These are phyloP conservation scores for Enteromius anoplus DNA, from an alignment of 2,797 vertebrate genomes.

Conservation along the genomic window DNA sequence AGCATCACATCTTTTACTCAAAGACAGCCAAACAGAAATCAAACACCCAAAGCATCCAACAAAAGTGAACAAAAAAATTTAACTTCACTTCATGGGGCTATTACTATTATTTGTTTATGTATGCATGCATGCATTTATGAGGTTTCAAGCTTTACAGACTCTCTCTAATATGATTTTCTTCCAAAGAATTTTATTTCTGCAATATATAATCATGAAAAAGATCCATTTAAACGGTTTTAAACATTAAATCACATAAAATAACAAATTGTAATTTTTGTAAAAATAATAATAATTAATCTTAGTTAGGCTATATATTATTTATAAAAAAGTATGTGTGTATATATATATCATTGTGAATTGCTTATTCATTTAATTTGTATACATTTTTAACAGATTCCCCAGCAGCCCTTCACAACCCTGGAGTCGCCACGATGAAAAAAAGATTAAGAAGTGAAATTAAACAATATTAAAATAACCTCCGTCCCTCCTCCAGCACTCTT, in stretches of 20 bases:
- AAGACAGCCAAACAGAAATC: neutral
- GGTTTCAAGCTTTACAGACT: neutral
- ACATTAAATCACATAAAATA: too few species aligned
- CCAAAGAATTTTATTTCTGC: neutral
- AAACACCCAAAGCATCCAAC: neutral
- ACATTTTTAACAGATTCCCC: neutral
- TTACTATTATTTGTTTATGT: too few species aligned
- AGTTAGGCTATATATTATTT: too few species aligned
- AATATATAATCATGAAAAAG: too few species aligned
- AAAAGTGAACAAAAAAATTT: neutral
- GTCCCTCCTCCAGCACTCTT: constrained; percentile 17
- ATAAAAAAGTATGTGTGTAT: too few species aligned
- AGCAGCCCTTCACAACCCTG: neutral
- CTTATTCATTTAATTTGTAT: neutral
- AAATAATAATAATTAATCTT: too few species aligned
- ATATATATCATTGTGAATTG: neutral
- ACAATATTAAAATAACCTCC: neutral
- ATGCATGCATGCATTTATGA: too few species aligned
- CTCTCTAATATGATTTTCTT: neutral
- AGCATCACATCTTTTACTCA: neutral
- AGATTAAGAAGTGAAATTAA: neutral
- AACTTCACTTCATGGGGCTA: too few species aligned
- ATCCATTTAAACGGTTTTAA: too few species aligned
- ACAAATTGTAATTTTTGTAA: too few species aligned
- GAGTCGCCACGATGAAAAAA: neutral